Percentiles rank a stretch among this genome's conserved stretches.
These are phyloP conservation scores for Hipposideros larvatus DNA, from an alignment of 2,797 vertebrate species.

Conservation along the genomic window DNA sequence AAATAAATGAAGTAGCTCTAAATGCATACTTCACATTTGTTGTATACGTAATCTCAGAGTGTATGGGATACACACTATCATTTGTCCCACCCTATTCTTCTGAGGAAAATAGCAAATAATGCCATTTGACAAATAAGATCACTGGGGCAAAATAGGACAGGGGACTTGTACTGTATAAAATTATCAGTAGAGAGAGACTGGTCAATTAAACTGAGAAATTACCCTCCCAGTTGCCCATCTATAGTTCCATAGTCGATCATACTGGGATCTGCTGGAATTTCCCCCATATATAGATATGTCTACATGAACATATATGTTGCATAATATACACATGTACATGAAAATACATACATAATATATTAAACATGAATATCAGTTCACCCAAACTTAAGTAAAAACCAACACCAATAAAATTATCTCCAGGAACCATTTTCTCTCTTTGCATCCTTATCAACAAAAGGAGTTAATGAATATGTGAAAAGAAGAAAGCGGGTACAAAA, in stretches of 20 bases:
- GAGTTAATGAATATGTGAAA: neutral
- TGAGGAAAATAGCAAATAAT: neutral
- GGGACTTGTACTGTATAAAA: neutral
- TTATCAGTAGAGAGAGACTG: neutral
- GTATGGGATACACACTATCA: neutral
- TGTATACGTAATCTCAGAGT: neutral
- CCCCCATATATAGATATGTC: neutral
- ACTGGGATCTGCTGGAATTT: neutral
- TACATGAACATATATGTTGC: neutral
- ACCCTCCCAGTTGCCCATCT: neutral
- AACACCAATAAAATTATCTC: neutral
- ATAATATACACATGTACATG: neutral
- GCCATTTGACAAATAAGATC: neutral
- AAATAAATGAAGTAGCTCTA: neutral
- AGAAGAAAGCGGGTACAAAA: constrained; percentile 8
- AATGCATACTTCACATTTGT: constrained; percentile 13
- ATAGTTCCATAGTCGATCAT: neutral
- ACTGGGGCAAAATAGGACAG: neutral
- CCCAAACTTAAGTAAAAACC: neutral
- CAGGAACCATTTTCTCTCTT: neutral
- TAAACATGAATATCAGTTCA: neutral
- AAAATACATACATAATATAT: neutral
- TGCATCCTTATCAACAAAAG: neutral
- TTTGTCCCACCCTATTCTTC: neutral
- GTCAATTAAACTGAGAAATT: neutral